Evolutionary conservation across 1,140 invertebrate species (phyloP).

Genomic region (Leptopilina boulardi): DNA sequence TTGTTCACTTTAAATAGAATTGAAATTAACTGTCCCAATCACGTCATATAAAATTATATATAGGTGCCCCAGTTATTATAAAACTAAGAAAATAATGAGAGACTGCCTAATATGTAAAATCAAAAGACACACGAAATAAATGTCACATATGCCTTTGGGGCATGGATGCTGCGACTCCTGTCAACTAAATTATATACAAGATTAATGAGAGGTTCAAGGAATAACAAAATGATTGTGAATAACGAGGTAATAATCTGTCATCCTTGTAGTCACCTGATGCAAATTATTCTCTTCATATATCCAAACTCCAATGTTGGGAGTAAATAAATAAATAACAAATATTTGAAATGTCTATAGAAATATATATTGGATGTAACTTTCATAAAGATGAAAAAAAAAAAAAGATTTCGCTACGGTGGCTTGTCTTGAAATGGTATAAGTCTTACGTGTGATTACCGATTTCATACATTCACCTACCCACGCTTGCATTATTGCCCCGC

Average conservation of each 20-base stretch:
- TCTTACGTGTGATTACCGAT: constrained; percentile 42
- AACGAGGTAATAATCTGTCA: constrained; percentile 31
- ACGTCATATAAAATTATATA: not conserved
- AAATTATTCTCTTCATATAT: not conserved
- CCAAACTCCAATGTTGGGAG: not conserved
- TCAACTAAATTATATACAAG: constrained; percentile 22
- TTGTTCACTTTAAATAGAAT: too few species aligned
- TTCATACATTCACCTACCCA: constrained; percentile 55
- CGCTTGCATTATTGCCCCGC: constrained; percentile 47
- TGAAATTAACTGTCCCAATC: not conserved
- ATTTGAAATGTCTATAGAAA: not conserved
- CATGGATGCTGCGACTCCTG: not conserved
- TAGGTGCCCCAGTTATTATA: not conserved
- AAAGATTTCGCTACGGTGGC: constrained; percentile 2
- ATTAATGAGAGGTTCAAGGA: not conserved
- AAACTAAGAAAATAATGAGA: not conserved
- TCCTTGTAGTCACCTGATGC: constrained; percentile 1
- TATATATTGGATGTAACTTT: not conserved
- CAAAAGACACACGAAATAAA: constrained; percentile 5
- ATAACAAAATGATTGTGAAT: constrained; percentile 20
- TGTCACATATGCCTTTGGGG: constrained; percentile 6
- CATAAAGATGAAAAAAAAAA: not conserved
- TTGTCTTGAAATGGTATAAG: constrained; percentile 15
- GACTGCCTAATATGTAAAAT: not conserved
- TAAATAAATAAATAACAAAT: not conserved